Evolutionary conservation across 2,797 vertebrate genomes (phyloP), one percentile per base, ranked within the genome.

Genomic region (Malacoctenus gilli): DNA sequence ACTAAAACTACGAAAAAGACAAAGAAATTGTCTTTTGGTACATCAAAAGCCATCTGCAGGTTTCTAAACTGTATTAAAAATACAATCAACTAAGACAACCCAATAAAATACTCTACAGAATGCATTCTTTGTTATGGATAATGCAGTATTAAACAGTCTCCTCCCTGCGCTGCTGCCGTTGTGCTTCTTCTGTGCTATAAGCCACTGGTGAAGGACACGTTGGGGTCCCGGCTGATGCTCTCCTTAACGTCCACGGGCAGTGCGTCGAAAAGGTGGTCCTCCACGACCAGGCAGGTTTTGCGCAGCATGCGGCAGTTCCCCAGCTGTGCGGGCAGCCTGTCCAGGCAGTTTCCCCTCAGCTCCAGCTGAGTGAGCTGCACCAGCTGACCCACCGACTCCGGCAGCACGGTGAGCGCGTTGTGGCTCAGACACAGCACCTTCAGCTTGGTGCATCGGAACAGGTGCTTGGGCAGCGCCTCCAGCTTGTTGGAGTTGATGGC

Each of bases 231-330:
- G 80, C 93, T 95, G 71, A 98, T 93, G 21, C 89, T 88, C 84
- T 98, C 95, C 85, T 95, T 98, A 31, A 95, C 92, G 48, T 99
- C 96, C 0, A 91, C 89, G 15, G 97, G 95, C 84, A 99, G 92
- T 2, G 95, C 89, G 47, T 98, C 95, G 84, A 96, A 98, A 73
- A 99, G 95, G 68, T 98, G 95, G 85, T 98, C 96, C 87, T 99
- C 97, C 66, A 98, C 94, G 5, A 93, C 51, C 8, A 99, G 93
- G 69, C 92, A 90, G 0, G 83, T 94, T 87, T 91, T 96, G 80
- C 92, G 94, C 85, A 99, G 93, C 87, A 93, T 84, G 16, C 89
- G 93, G 88, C 97, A 99, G 77, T 92, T 93, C 36, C 93, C 91
- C 30, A 99, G 89, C 20, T 93, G 93, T 32, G 85, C 70, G 4